Base-by-base conservation (phyloP, 2,888 invertebrate genomes). In the Morpho achilles region DNA sequence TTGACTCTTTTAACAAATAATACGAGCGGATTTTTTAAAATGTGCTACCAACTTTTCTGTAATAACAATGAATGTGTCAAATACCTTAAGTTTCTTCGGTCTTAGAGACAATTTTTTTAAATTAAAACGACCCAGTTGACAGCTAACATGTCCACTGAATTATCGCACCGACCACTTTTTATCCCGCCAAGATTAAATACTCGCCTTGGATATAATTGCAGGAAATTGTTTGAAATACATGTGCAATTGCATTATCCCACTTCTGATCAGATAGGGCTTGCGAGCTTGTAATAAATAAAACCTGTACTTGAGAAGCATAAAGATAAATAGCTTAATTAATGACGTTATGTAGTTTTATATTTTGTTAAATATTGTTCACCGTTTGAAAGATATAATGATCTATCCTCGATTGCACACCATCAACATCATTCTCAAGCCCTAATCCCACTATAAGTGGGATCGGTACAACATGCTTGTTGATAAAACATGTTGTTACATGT, bases 51-150 rank as follows among this genome's bases (percentile, higher is more conserved):
- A 42, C 22, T 7, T 23, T 51, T 51, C 23, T 51, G 16, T 10
- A 22, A 51, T 42, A 5, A 9, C 8, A 7, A 51, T 23, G 22
- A 7, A 5, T 22, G 40, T n/a, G n/a, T 41, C 51, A 51, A 22
- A 9, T 41, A 51, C 51, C 51, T 51, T 22, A 6, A 2, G 51
- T 9, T 23, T 9, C 51, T 9, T 51, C 42, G 51, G 22, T 23
- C 42, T 23, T 51, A 51, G 51, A 51, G 43, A 51, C 42, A 51
- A 51, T 43, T 43, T 43, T 51, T 51, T 51, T 9, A 43, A 51
- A 51, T 51, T 51, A 51, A 40, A 51, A 43, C 42, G 10, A n/a
- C 42, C 10, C 22, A 41, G 42, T 42, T 42, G 51, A 42, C 51
- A 51, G 42, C 42, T 42, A 52, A 40, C 53, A 9, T 7, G 46